phyloP scores from a whole-genome alignment of 2,113 vertebrate genomes.

The Aleadryas rufinucha region DNA sequence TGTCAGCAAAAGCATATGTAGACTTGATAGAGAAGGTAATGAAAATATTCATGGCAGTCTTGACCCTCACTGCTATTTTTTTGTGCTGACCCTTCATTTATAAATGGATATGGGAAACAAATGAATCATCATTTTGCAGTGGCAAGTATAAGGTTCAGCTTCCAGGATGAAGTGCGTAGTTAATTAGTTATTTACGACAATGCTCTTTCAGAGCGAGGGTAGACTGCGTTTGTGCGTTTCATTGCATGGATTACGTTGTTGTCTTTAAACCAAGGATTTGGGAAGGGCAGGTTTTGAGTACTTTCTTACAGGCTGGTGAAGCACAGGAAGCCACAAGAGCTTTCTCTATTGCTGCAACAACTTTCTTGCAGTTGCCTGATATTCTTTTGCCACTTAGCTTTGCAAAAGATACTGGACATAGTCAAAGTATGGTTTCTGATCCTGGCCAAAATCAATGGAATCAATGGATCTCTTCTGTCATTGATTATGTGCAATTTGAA shows the following conservation, averaged over 20 bases:
- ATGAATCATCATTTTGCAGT: not conserved
- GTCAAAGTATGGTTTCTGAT: not conserved
- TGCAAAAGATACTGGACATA: not conserved
- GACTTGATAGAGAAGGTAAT: not conserved
- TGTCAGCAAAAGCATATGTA: not conserved
- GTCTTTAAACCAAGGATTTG: not conserved
- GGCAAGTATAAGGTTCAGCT: not conserved
- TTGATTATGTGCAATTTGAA: not conserved
- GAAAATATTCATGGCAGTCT: not conserved
- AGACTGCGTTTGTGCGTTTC: not conserved
- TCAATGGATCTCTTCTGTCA: not conserved
- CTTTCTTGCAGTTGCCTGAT: not conserved
- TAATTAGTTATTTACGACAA: not conserved
- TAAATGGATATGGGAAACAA: not conserved
- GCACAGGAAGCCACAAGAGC: not conserved
- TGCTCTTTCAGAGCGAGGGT: accelerated
- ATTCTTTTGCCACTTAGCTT: not conserved
- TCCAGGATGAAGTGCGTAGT: not conserved
- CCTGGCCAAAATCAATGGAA: not conserved
- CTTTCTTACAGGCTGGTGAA: not conserved
- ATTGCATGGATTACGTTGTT: not conserved
- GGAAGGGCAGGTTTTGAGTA: not conserved
- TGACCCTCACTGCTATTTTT: not conserved
- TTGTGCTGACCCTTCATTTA: not conserved
- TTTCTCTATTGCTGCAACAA: not conserved